A percentile compares a stretch with the other conserved stretches of the same genome.
Evolutionary conservation across 2,888 invertebrate species (phyloP).

Genomic region (Drosophila silvestris): DNA sequence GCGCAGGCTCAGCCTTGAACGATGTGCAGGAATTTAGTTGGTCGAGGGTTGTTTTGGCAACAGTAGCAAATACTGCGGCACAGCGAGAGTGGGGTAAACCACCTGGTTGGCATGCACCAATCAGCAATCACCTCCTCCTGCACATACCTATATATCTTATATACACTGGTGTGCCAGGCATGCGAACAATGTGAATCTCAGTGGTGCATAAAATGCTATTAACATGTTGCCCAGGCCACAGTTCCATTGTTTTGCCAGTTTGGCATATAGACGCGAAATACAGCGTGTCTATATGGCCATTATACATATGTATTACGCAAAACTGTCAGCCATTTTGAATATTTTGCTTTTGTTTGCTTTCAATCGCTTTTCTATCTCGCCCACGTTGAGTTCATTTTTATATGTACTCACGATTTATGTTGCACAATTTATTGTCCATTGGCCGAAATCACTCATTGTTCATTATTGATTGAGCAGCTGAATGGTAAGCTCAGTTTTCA

Average conservation of each 20-base stretch:
- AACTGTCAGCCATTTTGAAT: conserved; percentile 83
- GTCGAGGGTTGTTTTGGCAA: conserved; percentile 78
- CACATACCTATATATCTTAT: background rate
- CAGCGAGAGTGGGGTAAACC: conserved; percentile 36
- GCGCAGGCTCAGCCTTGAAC: conserved; percentile 60
- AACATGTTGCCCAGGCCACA: conserved; percentile 74
- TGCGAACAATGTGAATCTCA: conserved; percentile 71
- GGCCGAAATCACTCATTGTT: conserved; percentile 30
- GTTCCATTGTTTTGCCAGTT: conserved; percentile 61
- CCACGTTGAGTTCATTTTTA: conserved; percentile 14
- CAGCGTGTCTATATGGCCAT: conserved; percentile 22
- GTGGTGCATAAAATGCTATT: conserved; percentile 78
- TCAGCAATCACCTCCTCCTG: conserved; percentile 48
- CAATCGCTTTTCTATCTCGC: conserved; percentile 42
- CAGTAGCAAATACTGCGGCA: conserved; percentile 62
- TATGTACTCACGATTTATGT: conserved; percentile 45
- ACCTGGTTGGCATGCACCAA: conserved; percentile 69
- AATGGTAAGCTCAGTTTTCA: conserved; percentile 20
- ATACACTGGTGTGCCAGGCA: conserved; percentile 27
- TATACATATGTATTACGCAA: conserved; percentile 33
- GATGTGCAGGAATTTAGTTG: conserved; percentile 72
- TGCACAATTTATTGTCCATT: conserved; percentile 37
- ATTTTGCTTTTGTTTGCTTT: conserved; percentile 62
- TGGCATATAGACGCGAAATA: conserved; percentile 17
- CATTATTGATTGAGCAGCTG: conserved; percentile 46